Percentiles rank a stretch among this genome's conserved stretches.
These are phyloP conservation scores for Puffinus mauretanicus DNA, from an alignment of 2,113 vertebrate genomes.

Conservation along the genomic window DNA sequence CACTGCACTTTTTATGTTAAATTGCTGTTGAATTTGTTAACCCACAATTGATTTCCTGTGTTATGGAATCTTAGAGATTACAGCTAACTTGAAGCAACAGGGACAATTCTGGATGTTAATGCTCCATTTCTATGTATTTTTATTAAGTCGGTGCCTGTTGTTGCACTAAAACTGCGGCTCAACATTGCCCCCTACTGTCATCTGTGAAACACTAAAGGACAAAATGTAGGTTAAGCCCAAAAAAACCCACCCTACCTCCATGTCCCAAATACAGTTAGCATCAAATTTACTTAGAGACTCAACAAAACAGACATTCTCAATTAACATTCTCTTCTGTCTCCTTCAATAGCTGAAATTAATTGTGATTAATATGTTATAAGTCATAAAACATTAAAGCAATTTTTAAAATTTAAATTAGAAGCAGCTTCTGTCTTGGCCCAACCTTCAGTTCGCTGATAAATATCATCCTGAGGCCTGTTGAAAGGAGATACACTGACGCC, in stretches of 20 bases:
- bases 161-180: conserved; percentile 69
- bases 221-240: background rate
- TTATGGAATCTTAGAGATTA: conserved; percentile 78
- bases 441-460: conserved; percentile 62
- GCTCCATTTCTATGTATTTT: conserved; percentile 65
- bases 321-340: conserved; percentile 57
- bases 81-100: conserved; percentile 76
- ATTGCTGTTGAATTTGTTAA: conserved; percentile 82
- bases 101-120: conserved; percentile 75
- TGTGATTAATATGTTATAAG: conserved; percentile 68
- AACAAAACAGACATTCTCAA: conserved; percentile 12
- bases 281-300: background rate
- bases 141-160: background rate
- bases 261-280: background rate
- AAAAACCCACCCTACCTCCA: background rate
- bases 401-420: conserved; percentile 73
- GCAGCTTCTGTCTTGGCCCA: conserved; percentile 65
- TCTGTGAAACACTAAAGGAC: background rate
- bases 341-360: conserved; percentile 65
- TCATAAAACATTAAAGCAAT: conserved; percentile 62
- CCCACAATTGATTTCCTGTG: conserved; percentile 79
- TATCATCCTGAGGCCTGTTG: conserved; percentile 56
- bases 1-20: conserved; percentile 73
- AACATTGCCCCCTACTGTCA: conserved; percentile 91
- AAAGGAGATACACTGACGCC: conserved; percentile 69